Evolutionary conservation across 2,888 invertebrate genomes (phyloP), one percentile per base, ranked within the genome.

Genomic region (Frankliniella fusca): DNA sequence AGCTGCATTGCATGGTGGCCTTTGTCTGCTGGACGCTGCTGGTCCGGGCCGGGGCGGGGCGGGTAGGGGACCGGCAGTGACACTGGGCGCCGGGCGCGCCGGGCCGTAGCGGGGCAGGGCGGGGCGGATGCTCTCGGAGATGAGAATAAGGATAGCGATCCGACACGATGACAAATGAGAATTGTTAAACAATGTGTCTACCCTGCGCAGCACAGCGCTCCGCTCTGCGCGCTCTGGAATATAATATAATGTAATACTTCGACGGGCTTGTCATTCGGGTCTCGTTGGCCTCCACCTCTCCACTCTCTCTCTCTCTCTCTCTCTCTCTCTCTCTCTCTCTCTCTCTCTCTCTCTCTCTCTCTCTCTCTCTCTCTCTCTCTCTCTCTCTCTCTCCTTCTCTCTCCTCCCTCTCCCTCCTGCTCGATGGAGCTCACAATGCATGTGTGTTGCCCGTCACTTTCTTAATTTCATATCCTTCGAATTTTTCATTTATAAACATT

Each of bases 121-220:
- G 70, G 23, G 70, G 9, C 23, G 8, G 70, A 11, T 70, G 23
- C 70, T 70, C 23, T 70, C 23, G 70, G 70, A 61, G 61, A 61
- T 61, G 20, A 15, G 61, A n/a, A 61, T n/a, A 61, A 76, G 70
- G 70, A 76, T 76, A 76, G 27, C 70, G 70, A 76, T 76, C 70
- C 70, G 70, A 76, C 70, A 76, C 70, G 70, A 76, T 76, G 70
- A 76, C 70, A 76, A 76, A 76, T 76, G 70, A 76, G 23, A 76
- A 76, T 76, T 76, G 70, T 76, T 76, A 11, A 76, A 76, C 70
- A 76, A 76, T 76, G 70, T 76, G 70, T 76, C 70, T 23, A 76
- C 70, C 70, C 70, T 76, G 70, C 2, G 61, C 11, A n/a, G 61
- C 11, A 7, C 61, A 18, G 7, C 54, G 54, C 15, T 18, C 20